Percentiles rank a stretch among this genome's conserved stretches.
These are phyloP conservation scores for Gnathonemus longibarbis DNA, from an alignment of 2,113 vertebrate genomes.

Conservation along the genomic window DNA sequence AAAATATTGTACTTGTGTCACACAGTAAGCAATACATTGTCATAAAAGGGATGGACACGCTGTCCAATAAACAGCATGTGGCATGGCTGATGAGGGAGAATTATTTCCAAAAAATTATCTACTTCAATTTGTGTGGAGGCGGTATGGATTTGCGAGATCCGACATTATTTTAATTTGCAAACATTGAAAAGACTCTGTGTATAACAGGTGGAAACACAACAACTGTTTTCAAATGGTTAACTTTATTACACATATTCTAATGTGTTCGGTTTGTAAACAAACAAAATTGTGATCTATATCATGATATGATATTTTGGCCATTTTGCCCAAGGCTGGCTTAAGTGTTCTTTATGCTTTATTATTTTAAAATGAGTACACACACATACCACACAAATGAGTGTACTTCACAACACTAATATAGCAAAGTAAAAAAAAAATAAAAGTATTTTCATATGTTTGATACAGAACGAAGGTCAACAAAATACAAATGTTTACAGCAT, in stretches of 20 bases:
- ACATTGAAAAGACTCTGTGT: background rate
- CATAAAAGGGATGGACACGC: no score
- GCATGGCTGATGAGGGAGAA: background rate
- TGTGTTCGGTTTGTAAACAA: background rate
- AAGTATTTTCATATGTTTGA: background rate
- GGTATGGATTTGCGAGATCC: background rate
- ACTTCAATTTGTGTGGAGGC: background rate
- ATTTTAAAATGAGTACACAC: background rate
- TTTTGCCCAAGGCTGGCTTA: background rate
- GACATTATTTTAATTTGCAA: background rate
- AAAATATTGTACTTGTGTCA: no score
- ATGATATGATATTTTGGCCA: background rate
- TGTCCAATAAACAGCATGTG: background rate
- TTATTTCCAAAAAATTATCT: background rate
- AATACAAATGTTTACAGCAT: background rate
- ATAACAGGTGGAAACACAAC: no score
- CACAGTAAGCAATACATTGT: no score
- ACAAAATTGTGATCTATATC: background rate
- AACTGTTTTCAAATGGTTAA: background rate
- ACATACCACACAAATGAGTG: background rate
- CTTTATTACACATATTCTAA: background rate
- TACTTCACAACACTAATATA: no score
- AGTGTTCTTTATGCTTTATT: background rate
- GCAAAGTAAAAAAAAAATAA: background rate
- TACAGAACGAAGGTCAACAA: background rate